Evolutionary conservation across 2,888 invertebrate genomes (phyloP).

Genomic region (Caenorhabditis sinica): DNA sequence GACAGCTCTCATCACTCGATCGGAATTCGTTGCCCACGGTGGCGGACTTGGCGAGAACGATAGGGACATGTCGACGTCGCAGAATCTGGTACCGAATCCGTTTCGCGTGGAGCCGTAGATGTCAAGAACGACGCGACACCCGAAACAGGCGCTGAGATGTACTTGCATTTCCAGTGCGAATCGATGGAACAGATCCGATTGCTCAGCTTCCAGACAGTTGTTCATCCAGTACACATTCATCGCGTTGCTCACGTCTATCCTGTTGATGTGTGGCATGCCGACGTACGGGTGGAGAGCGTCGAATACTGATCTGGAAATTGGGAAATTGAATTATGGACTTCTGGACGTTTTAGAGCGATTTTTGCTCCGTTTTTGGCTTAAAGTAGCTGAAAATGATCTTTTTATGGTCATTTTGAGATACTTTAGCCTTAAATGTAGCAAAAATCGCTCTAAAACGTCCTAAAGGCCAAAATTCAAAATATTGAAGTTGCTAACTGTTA

Average conservation of each 20-base stretch:
- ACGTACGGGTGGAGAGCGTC: constrained; percentile 69
- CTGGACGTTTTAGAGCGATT: no score
- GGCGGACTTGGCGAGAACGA: constrained; percentile 85
- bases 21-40: constrained; percentile 65
- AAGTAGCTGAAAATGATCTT: no score
- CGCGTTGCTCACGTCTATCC: constrained; percentile 41
- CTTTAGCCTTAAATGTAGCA: no score
- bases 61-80: constrained; percentile 87
- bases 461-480: no score
- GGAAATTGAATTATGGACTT: no score
- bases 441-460: no score
- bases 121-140: constrained; percentile 60
- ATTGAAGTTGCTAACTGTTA: no score
- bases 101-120: constrained; percentile 87
- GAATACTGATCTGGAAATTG: constrained; percentile 46
- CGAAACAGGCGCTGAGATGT: constrained; percentile 62
- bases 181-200: constrained; percentile 64
- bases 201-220: constrained; percentile 57
- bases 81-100: constrained; percentile 86
- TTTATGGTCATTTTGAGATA: no score
- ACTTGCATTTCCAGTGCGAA: constrained; percentile 67
- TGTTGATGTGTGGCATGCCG: constrained; percentile 53
- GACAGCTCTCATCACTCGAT: constrained; percentile 72
- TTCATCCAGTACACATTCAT: constrained; percentile 63
- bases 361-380: no score